These are phyloP conservation scores for Dendropsophus ebraccatus DNA, from an alignment of 2,113 vertebrate species.

Conservation along the genomic window DNA sequence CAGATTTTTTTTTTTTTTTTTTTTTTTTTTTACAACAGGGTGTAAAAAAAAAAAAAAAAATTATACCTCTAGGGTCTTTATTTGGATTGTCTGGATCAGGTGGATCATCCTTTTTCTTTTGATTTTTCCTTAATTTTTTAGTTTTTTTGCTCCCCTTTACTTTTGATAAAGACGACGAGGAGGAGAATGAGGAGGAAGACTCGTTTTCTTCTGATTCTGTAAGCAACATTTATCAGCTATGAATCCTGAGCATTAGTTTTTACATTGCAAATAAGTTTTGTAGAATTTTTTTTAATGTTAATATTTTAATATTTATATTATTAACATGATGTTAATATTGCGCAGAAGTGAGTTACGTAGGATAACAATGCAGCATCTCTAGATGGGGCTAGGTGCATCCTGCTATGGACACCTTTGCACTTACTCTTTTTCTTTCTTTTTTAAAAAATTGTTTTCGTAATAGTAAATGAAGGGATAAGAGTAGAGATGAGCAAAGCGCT, in stretches of 20 bases:
- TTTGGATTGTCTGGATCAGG: slow-evolving; percentile 39
- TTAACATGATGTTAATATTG: too few species aligned
- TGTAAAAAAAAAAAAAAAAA: slow-evolving; percentile 1
- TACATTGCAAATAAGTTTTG: background rate
- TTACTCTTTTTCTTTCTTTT: too few species aligned
- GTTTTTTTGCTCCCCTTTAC: slow-evolving; percentile 45
- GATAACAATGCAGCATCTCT: too few species aligned
- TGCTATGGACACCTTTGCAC: too few species aligned
- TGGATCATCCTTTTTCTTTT: slow-evolving; percentile 23
- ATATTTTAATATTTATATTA: too few species aligned
- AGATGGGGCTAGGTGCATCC: too few species aligned
- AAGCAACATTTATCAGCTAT: slow-evolving; percentile 19
- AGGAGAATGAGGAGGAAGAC: slow-evolving; percentile 42
- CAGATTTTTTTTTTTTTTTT: background rate
- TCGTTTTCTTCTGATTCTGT: slow-evolving; percentile 52
- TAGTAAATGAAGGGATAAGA: too few species aligned
- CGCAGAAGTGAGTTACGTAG: background rate
- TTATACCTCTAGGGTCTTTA: background rate
- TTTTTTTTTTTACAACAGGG: background rate
- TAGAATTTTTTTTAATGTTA: background rate
- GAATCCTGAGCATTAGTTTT: background rate
- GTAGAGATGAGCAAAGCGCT: too few species aligned
- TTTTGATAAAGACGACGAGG: slow-evolving; percentile 31
- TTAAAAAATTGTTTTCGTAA: too few species aligned
- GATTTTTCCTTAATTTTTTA: slow-evolving; percentile 45